A percentile compares a stretch with the other conserved stretches of the same genome.
Conservation (phyloP, 2,888 invertebrate genomes). For the Spicauda simplicius region DNA sequence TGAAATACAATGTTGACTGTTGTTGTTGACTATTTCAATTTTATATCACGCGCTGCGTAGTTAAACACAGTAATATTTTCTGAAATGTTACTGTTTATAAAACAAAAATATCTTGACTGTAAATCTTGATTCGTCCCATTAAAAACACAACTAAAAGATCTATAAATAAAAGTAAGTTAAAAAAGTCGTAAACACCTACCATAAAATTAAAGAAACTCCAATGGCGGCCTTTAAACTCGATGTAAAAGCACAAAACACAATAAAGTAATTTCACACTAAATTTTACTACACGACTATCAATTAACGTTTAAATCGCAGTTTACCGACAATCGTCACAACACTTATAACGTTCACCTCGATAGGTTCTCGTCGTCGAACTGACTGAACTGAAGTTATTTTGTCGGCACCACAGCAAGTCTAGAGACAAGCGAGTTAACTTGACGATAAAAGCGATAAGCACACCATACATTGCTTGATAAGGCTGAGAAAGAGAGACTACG, state of each 20-base stretch:
- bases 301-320: conserved; percentile 15
- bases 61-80: background rate
- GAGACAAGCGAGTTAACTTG: conserved; percentile 42
- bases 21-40: too few species aligned
- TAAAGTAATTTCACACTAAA: conserved; percentile 29
- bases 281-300: conserved; percentile 24
- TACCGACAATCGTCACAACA: conserved; percentile 33
- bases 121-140: background rate
- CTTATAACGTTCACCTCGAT: conserved; percentile 61
- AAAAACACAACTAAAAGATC: background rate
- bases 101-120: background rate
- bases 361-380: conserved; percentile 69
- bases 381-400: conserved; percentile 78
- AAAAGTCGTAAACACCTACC: conserved; percentile 4
- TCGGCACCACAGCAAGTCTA: conserved; percentile 53
- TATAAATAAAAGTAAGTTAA: conserved; percentile 4
- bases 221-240: conserved; percentile 3
- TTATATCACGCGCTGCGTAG: too few species aligned
- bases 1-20: too few species aligned
- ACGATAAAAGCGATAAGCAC: conserved; percentile 49
- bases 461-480: conserved; percentile 56
- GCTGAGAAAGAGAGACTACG: background rate
- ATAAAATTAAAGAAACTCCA: conserved; percentile 17
- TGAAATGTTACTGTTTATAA: background rate
- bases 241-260: conserved; percentile 30